These are phyloP conservation scores for Scaptodrosophila lebanonensis DNA, from an alignment of 1,140 invertebrate genomes.

Conservation along the genomic window DNA sequence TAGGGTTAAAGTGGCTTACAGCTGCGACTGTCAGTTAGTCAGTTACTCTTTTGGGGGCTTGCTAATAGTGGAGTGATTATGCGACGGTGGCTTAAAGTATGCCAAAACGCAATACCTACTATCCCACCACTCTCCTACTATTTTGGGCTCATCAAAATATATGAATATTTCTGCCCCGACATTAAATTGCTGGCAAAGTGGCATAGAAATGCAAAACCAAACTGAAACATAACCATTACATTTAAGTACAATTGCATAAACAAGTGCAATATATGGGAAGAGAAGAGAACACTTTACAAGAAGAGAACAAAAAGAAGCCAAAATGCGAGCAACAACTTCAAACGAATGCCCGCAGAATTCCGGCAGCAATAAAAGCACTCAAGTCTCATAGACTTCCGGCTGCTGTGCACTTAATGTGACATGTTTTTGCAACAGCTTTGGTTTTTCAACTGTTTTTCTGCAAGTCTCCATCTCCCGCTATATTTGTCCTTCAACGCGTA, in stretches of 20 bases:
- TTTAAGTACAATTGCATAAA: constrained; percentile 72
- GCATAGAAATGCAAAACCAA: constrained; percentile 19
- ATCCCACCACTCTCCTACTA: too few relatives aligned
- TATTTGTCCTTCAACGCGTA: too few relatives aligned
- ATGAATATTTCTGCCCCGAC: constrained; percentile 14
- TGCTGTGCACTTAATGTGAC: constrained; percentile 67
- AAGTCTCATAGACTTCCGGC: constrained; percentile 63
- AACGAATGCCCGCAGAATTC: constrained; percentile 64
- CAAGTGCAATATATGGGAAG: constrained; percentile 13
- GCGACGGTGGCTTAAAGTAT: too few relatives aligned
- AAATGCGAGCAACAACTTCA: constrained; percentile 52
- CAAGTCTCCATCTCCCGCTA: constrained; percentile 6
- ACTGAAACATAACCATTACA: constrained; percentile 59
- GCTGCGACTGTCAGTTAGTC: too few relatives aligned
- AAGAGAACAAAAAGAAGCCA: constrained; percentile 25
- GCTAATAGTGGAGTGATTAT: too few relatives aligned
- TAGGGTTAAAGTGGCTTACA: constrained; percentile 46
- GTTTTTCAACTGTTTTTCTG: constrained; percentile 38
- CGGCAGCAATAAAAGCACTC: constrained; percentile 71
- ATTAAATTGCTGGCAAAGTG: constrained; percentile 19
- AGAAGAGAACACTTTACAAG: not conserved
- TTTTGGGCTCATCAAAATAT: constrained; percentile 24
- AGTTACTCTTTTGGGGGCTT: too few relatives aligned
- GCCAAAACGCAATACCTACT: too few relatives aligned
- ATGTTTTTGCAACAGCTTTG: constrained; percentile 72